Conservation (phyloP, 2,888 invertebrate genomes). For the Brachylomia viminalis region DNA sequence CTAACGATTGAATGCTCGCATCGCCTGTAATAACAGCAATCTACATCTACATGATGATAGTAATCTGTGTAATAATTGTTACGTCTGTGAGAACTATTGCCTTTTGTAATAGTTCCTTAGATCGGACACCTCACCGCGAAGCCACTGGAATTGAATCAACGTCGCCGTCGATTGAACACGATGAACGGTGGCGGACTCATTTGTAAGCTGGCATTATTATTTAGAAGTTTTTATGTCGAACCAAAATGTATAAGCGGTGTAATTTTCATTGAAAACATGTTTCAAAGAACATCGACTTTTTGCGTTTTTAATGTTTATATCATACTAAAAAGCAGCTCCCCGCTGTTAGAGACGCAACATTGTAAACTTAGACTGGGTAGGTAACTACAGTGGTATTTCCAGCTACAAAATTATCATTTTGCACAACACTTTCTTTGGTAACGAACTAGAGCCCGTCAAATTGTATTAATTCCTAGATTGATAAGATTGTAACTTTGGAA, state of each 20-base stretch:
- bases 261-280: constrained; percentile 25
- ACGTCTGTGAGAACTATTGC: constrained; percentile 47
- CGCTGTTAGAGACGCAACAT: background rate
- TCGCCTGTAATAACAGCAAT: constrained; percentile 18
- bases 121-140: constrained; percentile 19
- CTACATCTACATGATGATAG: constrained; percentile 31
- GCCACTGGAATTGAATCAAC: constrained; percentile 10
- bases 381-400: background rate
- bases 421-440: background rate
- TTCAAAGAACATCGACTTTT: constrained; percentile 4
- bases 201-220: constrained; percentile 38
- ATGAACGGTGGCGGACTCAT: constrained; percentile 29
- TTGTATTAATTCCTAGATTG: background rate
- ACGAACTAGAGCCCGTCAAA: background rate
- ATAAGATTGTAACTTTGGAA: background rate
- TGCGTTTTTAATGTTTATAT: background rate
- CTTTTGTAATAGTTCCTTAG: constrained; percentile 27
- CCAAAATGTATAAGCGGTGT: constrained; percentile 1
- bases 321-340: constrained; percentile 1
- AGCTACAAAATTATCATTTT: background rate
- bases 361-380: background rate
- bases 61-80: constrained; percentile 42
- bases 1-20: constrained; percentile 43
- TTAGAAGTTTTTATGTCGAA: constrained; percentile 33
- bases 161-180: constrained; percentile 29